phyloP scores from a whole-genome alignment of 30 jellyfish, hydroid and myxozoan species.

The Cassiopea andromeda region DNA sequence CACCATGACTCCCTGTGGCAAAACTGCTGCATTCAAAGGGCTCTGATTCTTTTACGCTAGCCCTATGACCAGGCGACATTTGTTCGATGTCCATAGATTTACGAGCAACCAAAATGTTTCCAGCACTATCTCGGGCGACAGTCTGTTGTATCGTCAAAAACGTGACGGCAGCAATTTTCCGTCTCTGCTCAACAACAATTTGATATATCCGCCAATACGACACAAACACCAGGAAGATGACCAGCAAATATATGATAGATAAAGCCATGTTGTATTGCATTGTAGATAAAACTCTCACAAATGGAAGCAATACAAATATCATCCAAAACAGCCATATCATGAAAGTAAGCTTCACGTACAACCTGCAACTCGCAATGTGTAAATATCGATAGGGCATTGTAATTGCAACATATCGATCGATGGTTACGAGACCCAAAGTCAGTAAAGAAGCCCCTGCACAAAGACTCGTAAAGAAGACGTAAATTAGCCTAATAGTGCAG shows the following conservation, averaged over 20 bases:
- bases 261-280: conserved; percentile 48
- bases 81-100: neutral
- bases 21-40: neutral
- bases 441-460: conserved; percentile 70
- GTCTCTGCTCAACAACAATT: conserved; percentile 44
- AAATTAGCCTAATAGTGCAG: conserved; percentile 41
- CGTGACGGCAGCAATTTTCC: conserved; percentile 34
- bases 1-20: neutral
- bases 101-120: neutral
- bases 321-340: conserved; percentile 44
- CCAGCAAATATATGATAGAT: conserved; percentile 17
- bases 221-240: conserved; percentile 16
- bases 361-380: neutral
- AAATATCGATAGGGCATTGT: conserved; percentile 58
- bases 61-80: neutral
- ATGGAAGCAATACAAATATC: conserved; percentile 48
- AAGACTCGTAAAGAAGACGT: conserved; percentile 60
- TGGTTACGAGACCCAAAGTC: conserved; percentile 62
- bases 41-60: neutral
- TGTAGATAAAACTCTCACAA: conserved; percentile 31
- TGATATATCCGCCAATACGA: conserved; percentile 59
- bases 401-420: conserved; percentile 64
- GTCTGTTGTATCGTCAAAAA: neutral
- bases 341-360: conserved; percentile 1
- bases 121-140: neutral